Conservation (phyloP, 2,797 vertebrate species). For the Sebastes goodei region DNA sequence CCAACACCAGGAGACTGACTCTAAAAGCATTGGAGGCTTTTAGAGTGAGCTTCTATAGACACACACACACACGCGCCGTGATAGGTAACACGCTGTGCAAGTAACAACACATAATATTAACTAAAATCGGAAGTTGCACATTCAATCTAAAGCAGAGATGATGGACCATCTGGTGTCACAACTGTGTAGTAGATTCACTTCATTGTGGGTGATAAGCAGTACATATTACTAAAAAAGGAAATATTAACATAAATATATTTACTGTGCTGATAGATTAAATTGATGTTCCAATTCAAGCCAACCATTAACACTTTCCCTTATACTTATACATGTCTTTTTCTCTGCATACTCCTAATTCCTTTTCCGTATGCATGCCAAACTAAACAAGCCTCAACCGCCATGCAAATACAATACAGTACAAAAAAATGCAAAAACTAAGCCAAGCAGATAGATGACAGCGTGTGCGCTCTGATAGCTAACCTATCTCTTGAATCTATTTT, state of each 20-base stretch:
- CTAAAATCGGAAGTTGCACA: neutral
- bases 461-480: constrained; percentile 11
- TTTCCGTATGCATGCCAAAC: neutral
- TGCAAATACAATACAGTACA: neutral
- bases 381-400: neutral
- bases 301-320: neutral
- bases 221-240: neutral
- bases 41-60: constrained; percentile 18
- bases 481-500: constrained; percentile 45
- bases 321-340: neutral
- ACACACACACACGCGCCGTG: neutral
- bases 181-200: neutral
- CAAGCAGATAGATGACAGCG: constrained; percentile 5
- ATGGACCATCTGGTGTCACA: neutral
- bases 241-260: neutral
- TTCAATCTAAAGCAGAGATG: neutral
- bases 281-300: neutral
- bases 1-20: constrained; percentile 34
- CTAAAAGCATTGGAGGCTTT: constrained; percentile 49
- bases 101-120: neutral
- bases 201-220: neutral
- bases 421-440: constrained; percentile 20
- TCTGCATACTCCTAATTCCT: neutral
- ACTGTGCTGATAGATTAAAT: neutral
- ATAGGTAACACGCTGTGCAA: neutral